Evolutionary conservation across 2,888 invertebrate genomes (phyloP), one percentile per base, ranked within the genome.

Genomic region (Tuberolachnus salignus): DNA sequence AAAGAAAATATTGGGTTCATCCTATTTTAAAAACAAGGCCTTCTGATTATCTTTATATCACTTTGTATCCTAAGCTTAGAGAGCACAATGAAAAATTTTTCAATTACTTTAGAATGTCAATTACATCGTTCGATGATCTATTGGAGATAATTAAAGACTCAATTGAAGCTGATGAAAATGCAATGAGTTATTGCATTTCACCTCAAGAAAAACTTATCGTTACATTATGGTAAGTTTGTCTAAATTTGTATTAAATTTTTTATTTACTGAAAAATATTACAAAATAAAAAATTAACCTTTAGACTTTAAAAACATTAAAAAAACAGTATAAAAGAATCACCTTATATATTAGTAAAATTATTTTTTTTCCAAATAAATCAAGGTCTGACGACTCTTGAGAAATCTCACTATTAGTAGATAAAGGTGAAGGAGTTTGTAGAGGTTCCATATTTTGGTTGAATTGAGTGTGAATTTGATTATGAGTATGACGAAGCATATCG

Each of bases 291-390:
- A 34, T 34, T 6, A 34, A 34, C 6, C 34, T 34, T 34, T 34
- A 34, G 13, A 64, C 19, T 64, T 44, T 19, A 64, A 42, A 42
- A 42, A 44, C 13, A 64, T 64, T 44, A 46, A 66, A 46, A n/a
- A 66, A 61, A 46, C 21, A 21, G 0, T 66, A 66, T 11, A 66
- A 66, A 44, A 46, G 16, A 46, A 46, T 46, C 23, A 66, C 66
- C 16, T 64, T 1, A 46, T 46, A 66, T 66, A 61, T 19, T 19
- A 23, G 9, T 44, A 42, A 63, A 63, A 63, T 63, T 19, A 42
- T 63, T 44, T 44, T 63, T 63, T 19, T 44, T 63, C 8, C 42
- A 63, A 63, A 63, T 63, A 42, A 44, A 63, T 63, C 63, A 44
- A 63, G 44, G 10, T 44, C 63, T 21, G 44, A 44, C 19, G 63